A percentile compares a stretch with the other conserved stretches of the same genome.
Conservation (phyloP, 2,113 vertebrate genomes). For the Ammospiza nelsoni region DNA sequence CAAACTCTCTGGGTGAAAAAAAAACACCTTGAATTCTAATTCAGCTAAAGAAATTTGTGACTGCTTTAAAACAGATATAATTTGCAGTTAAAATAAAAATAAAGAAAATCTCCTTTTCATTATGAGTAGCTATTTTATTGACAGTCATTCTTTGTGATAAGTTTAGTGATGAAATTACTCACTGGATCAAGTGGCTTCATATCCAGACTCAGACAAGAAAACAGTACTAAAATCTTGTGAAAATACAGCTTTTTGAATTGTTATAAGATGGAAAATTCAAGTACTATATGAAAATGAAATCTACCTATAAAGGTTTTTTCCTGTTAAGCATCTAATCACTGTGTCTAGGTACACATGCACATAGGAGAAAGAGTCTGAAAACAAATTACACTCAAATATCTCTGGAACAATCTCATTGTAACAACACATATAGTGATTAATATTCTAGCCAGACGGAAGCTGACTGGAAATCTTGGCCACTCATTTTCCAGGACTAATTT, state of each 20-base stretch:
- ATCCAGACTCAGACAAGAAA: background rate
- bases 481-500: background rate
- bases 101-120: background rate
- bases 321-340: background rate
- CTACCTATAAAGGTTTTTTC: background rate
- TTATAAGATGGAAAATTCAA: background rate
- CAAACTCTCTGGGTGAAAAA: background rate
- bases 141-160: background rate
- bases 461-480: background rate
- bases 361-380: background rate
- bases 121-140: background rate
- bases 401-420: constrained; percentile 18
- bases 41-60: background rate
- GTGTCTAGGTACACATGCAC: background rate
- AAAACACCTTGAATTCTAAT: background rate
- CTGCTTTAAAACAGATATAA: background rate
- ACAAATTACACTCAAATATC: constrained; percentile 1
- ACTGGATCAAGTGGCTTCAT: background rate
- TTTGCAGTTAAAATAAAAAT: background rate
- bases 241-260: background rate
- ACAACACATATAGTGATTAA: constrained; percentile 1
- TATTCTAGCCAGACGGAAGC: background rate
- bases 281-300: background rate
- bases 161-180: background rate
- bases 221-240: background rate